Percentiles rank a stretch among this genome's conserved stretches.
phyloP scores from a whole-genome alignment of 1,140 invertebrate species.

The Pissodes strobi region DNA sequence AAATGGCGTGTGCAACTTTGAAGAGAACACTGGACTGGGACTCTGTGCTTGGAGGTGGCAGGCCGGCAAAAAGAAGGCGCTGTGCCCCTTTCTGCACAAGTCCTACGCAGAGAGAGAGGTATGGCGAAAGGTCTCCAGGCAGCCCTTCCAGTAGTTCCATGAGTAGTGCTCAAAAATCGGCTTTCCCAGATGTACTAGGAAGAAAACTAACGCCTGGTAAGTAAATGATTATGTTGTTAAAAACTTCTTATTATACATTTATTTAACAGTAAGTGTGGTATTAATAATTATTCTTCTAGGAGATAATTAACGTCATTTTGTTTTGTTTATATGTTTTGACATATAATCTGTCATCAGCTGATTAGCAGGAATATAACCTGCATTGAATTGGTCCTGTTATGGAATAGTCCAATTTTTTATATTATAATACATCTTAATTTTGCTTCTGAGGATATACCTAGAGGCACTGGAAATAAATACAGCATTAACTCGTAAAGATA shows the following conservation, averaged over 20 bases:
- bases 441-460: too few species aligned
- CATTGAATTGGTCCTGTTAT: too few species aligned
- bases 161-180: slow-evolving; percentile 58
- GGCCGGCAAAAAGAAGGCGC: slow-evolving; percentile 83
- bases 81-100: slow-evolving; percentile 80
- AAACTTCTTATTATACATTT: slow-evolving; percentile 6
- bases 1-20: slow-evolving; percentile 94
- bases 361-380: too few species aligned
- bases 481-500: too few species aligned
- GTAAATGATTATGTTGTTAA: slow-evolving; percentile 9
- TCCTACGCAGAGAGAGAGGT: slow-evolving; percentile 56
- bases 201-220: slow-evolving; percentile 85
- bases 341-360: slow-evolving; percentile 53
- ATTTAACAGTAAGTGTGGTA: not conserved
- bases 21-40: slow-evolving; percentile 94
- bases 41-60: slow-evolving; percentile 78
- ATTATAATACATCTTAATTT: too few species aligned
- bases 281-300: not conserved
- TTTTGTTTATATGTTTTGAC: slow-evolving; percentile 43
- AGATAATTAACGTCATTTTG: not conserved
- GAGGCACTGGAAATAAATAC: too few species aligned
- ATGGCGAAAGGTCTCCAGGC: slow-evolving; percentile 24
- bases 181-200: slow-evolving; percentile 53
- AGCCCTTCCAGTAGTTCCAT: slow-evolving; percentile 62
- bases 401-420: too few species aligned